Percentiles rank a stretch among this genome's conserved stretches.
Evolutionary conservation across 2,888 invertebrate genomes (phyloP).

Genomic region (Pherbina coryleti): DNA sequence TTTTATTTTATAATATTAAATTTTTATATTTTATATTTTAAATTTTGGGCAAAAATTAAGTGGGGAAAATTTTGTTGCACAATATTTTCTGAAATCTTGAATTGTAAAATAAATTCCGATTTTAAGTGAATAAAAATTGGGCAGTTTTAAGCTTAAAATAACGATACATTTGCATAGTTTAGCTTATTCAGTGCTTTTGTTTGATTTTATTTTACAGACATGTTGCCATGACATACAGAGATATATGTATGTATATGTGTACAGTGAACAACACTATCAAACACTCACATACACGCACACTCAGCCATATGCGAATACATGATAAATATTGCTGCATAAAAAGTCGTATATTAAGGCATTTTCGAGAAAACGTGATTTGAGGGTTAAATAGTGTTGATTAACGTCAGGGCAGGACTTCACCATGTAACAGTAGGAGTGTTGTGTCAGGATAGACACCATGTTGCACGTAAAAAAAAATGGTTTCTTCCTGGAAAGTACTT

Average conservation of each 20-base stretch:
- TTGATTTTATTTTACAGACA: not conserved
- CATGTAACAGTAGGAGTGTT: not conserved
- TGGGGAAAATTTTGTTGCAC: too few species aligned
- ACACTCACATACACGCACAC: not conserved
- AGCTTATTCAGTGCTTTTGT: not conserved
- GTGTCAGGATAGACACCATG: not conserved
- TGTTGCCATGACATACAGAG: not conserved
- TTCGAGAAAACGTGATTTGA: conserved; percentile 25
- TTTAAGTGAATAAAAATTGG: too few species aligned
- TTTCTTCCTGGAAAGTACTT: too few species aligned
- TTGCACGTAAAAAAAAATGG: too few species aligned
- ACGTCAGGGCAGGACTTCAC: not conserved
- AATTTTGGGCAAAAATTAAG: too few species aligned
- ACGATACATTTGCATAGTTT: not conserved
- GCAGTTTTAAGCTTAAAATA: too few species aligned
- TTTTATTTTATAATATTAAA: too few species aligned
- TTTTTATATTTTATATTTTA: too few species aligned
- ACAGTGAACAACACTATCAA: not conserved
- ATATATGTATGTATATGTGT: not conserved
- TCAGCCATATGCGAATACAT: not conserved
- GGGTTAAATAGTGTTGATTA: conserved; percentile 23
- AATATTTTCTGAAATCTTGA: too few species aligned
- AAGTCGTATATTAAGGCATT: conserved; percentile 23
- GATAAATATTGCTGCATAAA: conserved; percentile 23
- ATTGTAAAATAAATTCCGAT: too few species aligned